Percentiles rank a stretch among this genome's conserved stretches.
These are phyloP conservation scores for Sinocyclocheilus maitianheensis DNA, from an alignment of 2,113 vertebrate species.

Conservation along the genomic window DNA sequence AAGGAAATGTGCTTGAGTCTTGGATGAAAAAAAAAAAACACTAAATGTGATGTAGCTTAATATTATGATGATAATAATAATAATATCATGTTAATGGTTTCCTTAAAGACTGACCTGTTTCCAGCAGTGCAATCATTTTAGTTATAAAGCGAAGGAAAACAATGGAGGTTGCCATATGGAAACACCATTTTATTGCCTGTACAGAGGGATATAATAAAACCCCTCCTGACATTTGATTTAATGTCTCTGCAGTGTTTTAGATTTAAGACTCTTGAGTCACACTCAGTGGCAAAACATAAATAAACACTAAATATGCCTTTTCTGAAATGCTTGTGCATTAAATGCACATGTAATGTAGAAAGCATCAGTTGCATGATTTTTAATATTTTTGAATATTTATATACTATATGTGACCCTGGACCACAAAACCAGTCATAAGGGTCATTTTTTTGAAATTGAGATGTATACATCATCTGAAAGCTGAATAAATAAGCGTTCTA, in stretches of 20 bases:
- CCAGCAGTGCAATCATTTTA: neutral
- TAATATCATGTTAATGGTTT: neutral
- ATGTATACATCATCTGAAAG: no score
- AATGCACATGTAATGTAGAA: neutral
- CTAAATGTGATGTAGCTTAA: neutral
- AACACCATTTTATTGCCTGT: neutral
- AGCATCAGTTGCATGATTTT: neutral
- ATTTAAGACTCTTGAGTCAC: neutral
- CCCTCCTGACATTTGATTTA: neutral
- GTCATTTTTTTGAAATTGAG: no score
- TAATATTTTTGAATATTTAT: no score
- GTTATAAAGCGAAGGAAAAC: neutral
- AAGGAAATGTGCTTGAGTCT: neutral
- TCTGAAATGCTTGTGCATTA: neutral
- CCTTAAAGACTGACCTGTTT: neutral
- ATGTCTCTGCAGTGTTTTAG: constrained; percentile 11
- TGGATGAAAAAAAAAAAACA: neutral
- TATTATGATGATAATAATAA: no score
- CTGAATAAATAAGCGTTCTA: no score
- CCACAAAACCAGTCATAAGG: no score
- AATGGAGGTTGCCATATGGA: neutral
- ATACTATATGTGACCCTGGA: no score
- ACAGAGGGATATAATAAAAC: neutral
- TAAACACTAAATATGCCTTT: neutral
- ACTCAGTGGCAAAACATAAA: neutral